phyloP scores from a whole-genome alignment of 1,140 invertebrate genomes.

The Lordiphosa mommai region DNA sequence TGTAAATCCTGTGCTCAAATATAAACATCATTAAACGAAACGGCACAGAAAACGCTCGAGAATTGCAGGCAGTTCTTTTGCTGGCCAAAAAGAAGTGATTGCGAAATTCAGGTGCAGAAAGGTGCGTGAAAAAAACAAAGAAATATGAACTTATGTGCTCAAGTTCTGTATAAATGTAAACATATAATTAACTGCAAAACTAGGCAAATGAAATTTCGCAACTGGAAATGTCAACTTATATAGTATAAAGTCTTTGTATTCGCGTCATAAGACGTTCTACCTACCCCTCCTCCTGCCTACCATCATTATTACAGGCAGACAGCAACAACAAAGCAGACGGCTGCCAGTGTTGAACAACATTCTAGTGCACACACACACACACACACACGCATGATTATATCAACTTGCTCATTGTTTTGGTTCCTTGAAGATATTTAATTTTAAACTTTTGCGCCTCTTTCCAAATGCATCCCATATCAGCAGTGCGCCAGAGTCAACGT shows the following conservation, averaged over 20 bases:
- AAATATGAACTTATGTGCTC: not conserved
- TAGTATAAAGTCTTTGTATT: conserved; percentile 26
- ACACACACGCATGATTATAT: conserved; percentile 22
- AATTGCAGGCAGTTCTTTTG: conserved; percentile 1
- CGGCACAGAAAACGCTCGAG: not conserved
- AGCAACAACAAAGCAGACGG: conserved; percentile 41
- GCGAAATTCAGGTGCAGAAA: conserved; percentile 46
- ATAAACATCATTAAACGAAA: not conserved
- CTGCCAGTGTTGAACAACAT: conserved; percentile 49
- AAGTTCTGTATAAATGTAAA: conserved; percentile 4
- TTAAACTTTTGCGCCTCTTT: conserved; percentile 21
- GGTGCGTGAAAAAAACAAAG: conserved; percentile 20
- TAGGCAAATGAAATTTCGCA: not conserved
- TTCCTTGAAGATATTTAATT: conserved; percentile 46
- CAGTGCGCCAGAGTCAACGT: conserved; percentile 12
- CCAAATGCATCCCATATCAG: conserved; percentile 35
- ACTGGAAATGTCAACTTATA: conserved; percentile 6
- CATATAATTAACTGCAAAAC: no score
- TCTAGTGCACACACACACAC: conserved; percentile 20
- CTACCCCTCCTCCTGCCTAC: not conserved
- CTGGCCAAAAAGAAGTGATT: conserved; percentile 49
- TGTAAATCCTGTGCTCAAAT: conserved; percentile 5
- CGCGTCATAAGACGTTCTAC: not conserved
- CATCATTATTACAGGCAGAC: conserved; percentile 1
- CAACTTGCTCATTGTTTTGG: conserved; percentile 34